These are phyloP conservation scores for Rhinatrema bivittatum DNA, from an alignment of 2,797 vertebrate genomes.

Conservation along the genomic window DNA sequence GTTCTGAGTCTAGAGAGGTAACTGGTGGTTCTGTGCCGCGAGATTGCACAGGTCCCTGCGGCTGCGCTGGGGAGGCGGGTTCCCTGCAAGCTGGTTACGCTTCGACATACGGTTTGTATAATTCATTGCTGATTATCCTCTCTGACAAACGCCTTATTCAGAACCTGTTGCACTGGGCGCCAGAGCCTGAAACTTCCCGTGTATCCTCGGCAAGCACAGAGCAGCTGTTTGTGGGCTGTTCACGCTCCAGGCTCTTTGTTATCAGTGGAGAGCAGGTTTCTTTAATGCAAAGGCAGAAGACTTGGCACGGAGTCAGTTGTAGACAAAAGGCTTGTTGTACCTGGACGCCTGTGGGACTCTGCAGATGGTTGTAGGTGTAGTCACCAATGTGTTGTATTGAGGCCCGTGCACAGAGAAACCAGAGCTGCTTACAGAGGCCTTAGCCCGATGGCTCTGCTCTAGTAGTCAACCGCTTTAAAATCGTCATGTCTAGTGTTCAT, in stretches of 20 bases:
- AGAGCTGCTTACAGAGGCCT: conserved; percentile 13
- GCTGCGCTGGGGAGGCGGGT: no score
- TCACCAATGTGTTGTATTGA: conserved; percentile 14
- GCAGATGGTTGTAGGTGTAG: conserved; percentile 31
- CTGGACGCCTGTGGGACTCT: conserved; percentile 29
- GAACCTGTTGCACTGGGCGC: conserved; percentile 21
- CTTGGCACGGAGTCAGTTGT: conserved; percentile 35
- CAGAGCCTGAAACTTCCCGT: conserved; percentile 16
- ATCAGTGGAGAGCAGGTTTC: conserved; percentile 11
- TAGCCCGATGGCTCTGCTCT: conserved; percentile 6
- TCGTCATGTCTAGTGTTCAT: no score
- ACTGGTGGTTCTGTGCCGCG: no score
- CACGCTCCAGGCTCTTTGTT: conserved; percentile 21
- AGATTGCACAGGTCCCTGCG: no score
- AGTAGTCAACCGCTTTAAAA: no score
- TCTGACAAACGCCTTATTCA: conserved; percentile 10
- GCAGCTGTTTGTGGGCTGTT: conserved; percentile 36
- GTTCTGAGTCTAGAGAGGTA: no score
- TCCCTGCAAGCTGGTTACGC: conserved; percentile 24
- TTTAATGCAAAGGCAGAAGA: conserved; percentile 22
- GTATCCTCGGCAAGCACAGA: conserved; percentile 11
- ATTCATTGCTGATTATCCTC: conserved; percentile 32
- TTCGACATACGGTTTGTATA: conserved; percentile 27
- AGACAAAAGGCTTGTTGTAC: conserved; percentile 40
- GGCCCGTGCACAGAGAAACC: conserved; percentile 13